phyloP scores from a whole-genome alignment of 2,113 vertebrate species.

The Geococcyx californianus region DNA sequence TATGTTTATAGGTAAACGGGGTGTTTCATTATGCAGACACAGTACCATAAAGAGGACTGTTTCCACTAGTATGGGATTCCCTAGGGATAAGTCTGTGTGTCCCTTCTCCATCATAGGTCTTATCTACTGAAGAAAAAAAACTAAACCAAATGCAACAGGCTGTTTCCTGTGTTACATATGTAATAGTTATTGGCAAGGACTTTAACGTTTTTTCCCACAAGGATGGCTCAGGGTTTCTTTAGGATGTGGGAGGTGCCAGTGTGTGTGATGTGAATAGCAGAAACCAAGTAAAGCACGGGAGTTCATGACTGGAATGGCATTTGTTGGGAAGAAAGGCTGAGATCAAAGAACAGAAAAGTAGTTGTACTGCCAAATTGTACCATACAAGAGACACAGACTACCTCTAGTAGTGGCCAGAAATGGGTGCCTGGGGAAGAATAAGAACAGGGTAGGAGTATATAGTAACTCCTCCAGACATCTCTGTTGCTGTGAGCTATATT shows the following conservation, averaged over 20 bases:
- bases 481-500: constrained; percentile 34
- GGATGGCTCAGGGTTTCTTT: background rate
- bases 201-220: background rate
- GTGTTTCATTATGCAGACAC: background rate
- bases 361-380: background rate
- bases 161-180: background rate
- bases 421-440: background rate
- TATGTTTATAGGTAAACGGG: background rate
- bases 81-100: background rate
- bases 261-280: background rate
- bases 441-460: background rate
- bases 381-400: background rate
- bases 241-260: background rate
- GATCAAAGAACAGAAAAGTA: background rate
- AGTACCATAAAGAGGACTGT: background rate
- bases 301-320: background rate
- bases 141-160: background rate
- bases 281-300: constrained; percentile 1
- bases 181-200: background rate
- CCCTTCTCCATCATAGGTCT: background rate
- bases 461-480: background rate
- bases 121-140: background rate
- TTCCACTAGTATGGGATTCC: background rate
- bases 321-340: background rate
- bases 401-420: background rate